Base-by-base conservation (phyloP, 1,140 invertebrate genomes). In the Tetramorium alpestre region DNA sequence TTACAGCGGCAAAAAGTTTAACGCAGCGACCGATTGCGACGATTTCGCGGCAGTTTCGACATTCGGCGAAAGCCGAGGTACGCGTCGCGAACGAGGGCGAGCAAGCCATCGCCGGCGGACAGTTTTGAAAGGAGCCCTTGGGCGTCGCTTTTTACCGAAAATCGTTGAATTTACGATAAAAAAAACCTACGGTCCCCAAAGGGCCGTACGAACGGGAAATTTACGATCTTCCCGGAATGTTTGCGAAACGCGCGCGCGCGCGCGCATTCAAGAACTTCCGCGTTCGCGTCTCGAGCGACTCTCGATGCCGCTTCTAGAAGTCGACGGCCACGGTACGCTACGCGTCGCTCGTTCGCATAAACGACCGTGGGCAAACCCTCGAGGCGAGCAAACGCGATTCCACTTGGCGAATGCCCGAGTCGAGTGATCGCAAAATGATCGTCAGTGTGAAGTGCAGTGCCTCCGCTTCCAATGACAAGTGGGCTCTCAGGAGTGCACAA, bases 41-140 rank as follows among this genome's bases (percentile, higher is more conserved):
- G 51, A 72, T 82, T 64, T 73, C 67, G 67, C 41, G 54, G 69
- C 54, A 28, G 25, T 82, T 82, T 72, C 67, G 38, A 80, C 62
- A 67, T 67, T 67, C 62, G 22, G 16, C 67, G 64, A 70, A 54
- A 81, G 76, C 58, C 41, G 54, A 28, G 58, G 58, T 18, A 6
- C 18, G 54, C 54, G 73, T 73, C 51, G 70, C 49, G 38, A 64
- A 70, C 51, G 47, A 73, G n/a, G 22, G n/a, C 62, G 28, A 41
- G 4, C 28, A 7, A 7, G n/a, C n/a, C n/a, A 72, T 70, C 51
- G 25, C 18, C 18, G 28, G 13, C 78, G 49, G 16, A n/a, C 22
- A 7, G 41, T 81, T 70, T 25, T 1, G 16, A 70, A 22, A 44
- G 65, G 6, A 41, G 4, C 51, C 25, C 33, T 28, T 16, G 58